A percentile compares a stretch with the other conserved stretches of the same genome.
Conservation (phyloP, 2,113 vertebrate species). For the Cepphus grylle region DNA sequence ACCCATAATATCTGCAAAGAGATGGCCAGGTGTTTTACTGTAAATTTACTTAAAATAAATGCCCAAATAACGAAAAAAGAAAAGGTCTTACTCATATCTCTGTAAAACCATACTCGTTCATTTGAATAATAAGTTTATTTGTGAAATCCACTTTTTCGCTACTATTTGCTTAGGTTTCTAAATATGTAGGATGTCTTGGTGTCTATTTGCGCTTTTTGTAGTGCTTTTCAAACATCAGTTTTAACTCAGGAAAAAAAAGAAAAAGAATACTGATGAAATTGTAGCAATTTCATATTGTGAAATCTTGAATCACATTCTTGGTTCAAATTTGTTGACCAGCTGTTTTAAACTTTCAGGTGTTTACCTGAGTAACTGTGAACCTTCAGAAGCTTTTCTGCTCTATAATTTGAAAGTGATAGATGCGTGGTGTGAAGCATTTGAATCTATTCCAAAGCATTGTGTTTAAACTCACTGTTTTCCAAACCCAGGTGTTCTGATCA, state of each 20-base stretch:
- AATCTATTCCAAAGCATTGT: neutral
- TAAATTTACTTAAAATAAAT: neutral
- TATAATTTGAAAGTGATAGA: neutral
- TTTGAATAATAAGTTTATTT: neutral
- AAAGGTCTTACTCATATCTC: neutral
- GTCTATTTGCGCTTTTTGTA: neutral
- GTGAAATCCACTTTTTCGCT: neutral
- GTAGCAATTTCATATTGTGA: neutral
- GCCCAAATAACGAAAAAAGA: neutral
- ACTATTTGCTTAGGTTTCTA: neutral
- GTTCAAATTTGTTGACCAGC: neutral
- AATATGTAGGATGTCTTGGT: neutral
- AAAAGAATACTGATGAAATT: neutral
- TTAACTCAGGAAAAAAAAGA: neutral
- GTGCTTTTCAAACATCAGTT: neutral
- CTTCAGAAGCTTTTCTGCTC: neutral
- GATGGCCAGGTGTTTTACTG: neutral
- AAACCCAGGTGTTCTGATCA: neutral
- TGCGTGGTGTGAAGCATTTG: neutral
- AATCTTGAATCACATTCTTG: neutral
- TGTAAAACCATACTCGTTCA: neutral
- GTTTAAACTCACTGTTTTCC: neutral
- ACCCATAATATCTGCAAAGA: neutral
- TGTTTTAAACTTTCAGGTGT: neutral
- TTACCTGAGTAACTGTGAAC: neutral